Evolutionary conservation across 2,797 vertebrate species (phyloP).

Genomic region (Hoplostethus atlanticus): DNA sequence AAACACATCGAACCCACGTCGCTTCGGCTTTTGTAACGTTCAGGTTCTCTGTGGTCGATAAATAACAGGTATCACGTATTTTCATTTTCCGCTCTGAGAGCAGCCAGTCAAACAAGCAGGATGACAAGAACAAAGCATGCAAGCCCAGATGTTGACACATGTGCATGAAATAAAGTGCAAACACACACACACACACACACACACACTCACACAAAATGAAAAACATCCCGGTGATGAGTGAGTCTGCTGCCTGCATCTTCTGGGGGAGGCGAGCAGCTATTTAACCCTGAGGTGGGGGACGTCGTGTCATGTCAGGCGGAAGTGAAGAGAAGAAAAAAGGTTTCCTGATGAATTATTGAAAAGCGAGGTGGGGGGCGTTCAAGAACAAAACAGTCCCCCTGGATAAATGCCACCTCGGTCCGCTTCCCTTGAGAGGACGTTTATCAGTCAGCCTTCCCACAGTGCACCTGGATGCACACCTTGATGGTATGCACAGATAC

Average conservation of each 20-base stretch:
- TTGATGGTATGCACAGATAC: conserved; percentile 7
- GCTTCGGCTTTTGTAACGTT: neutral
- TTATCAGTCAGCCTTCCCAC: conserved; percentile 62
- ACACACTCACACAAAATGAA: neutral
- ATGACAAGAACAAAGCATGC: neutral
- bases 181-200: neutral
- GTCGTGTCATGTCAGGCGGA: conserved; percentile 48
- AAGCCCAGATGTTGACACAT: neutral
- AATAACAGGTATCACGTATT: conserved; percentile 10
- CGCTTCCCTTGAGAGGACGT: conserved; percentile 64
- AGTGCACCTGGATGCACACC: conserved; percentile 50
- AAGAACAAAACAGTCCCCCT: conserved; percentile 68
- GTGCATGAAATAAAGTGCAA: neutral
- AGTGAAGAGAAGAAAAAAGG: conserved; percentile 42
- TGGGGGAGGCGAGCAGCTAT: conserved; percentile 29
- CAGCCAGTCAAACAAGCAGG: neutral
- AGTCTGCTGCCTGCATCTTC: neutral
- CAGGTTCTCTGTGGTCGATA: neutral
- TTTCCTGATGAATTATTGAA: conserved; percentile 79
- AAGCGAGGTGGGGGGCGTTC: conserved; percentile 42
- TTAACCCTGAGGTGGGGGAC: conserved; percentile 60
- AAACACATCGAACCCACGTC: neutral
- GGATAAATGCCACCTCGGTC: conserved; percentile 75
- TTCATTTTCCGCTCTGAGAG: neutral
- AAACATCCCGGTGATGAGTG: conserved; percentile 12